Conservation (phyloP, 2,888 invertebrate genomes). For the Hyles lineata region DNA sequence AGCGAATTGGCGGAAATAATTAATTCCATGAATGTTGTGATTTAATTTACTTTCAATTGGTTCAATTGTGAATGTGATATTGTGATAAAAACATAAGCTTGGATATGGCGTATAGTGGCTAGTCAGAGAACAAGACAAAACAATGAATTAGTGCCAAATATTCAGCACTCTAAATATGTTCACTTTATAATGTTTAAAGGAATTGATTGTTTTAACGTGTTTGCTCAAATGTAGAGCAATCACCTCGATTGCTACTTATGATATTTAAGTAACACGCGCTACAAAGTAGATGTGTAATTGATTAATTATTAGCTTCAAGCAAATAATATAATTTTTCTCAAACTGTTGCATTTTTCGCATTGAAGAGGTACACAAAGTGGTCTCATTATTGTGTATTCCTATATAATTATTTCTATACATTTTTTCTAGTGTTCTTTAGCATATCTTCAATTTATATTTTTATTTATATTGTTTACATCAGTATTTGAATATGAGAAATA, state of each 20-base stretch:
- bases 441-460: not conserved
- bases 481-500: not conserved
- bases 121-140: slow-evolving; percentile 62
- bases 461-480: slow-evolving; percentile 7
- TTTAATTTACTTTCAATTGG: slow-evolving; percentile 55
- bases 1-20: slow-evolving; percentile 48
- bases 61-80: slow-evolving; percentile 59
- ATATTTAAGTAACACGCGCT: slow-evolving; percentile 40
- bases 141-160: slow-evolving; percentile 72
- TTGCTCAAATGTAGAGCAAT: slow-evolving; percentile 53
- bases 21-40: slow-evolving; percentile 65
- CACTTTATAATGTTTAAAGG: slow-evolving; percentile 45
- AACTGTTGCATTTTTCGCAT: slow-evolving; percentile 25
- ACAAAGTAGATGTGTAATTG: slow-evolving; percentile 31
- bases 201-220: slow-evolving; percentile 54
- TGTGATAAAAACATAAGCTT: slow-evolving; percentile 47
- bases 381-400: slow-evolving; percentile 7
- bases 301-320: slow-evolving; percentile 39
- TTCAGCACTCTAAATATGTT: slow-evolving; percentile 63
- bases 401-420: slow-evolving; percentile 10
- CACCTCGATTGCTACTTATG: slow-evolving; percentile 46
- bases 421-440: slow-evolving; percentile 13
- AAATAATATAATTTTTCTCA: slow-evolving; percentile 33
- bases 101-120: slow-evolving; percentile 56
- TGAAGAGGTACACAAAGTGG: not conserved